Conservation (phyloP, 2,888 invertebrate genomes). For the Empis stercorea region DNA sequence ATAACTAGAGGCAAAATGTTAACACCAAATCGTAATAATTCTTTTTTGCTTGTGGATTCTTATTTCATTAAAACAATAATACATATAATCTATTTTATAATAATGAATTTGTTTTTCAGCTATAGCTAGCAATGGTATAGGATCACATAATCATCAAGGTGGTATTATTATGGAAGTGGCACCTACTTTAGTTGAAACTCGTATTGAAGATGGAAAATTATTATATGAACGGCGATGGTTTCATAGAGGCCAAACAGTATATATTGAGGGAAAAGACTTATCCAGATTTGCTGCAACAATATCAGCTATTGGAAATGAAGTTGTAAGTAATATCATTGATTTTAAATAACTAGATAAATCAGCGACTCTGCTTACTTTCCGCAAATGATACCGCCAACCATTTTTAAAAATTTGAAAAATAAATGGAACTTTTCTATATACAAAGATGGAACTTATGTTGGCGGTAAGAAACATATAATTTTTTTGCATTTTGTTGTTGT, state of each 20-base stretch:
- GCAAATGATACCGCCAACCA: too few species aligned
- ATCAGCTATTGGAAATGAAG: slow-evolving; percentile 80
- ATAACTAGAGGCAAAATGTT: slow-evolving; percentile 51
- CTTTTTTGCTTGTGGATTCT: too few species aligned
- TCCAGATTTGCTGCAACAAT: slow-evolving; percentile 79
- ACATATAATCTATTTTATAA: neutral
- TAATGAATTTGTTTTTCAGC: slow-evolving; percentile 20
- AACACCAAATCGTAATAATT: slow-evolving; percentile 39
- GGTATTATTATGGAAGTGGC: slow-evolving; percentile 14
- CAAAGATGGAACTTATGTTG: too few species aligned
- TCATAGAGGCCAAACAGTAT: slow-evolving; percentile 86
- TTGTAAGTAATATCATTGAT: slow-evolving; percentile 44
- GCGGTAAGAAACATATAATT: too few species aligned
- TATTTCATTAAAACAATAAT: neutral
- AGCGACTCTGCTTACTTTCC: too few species aligned
- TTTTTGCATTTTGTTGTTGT: too few species aligned
- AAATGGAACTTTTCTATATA: too few species aligned
- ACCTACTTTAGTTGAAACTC: slow-evolving; percentile 55
- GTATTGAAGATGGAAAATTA: slow-evolving; percentile 89
- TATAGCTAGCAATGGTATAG: slow-evolving; percentile 37
- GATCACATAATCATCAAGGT: slow-evolving; percentile 8
- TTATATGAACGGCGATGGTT: slow-evolving; percentile 91
- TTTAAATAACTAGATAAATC: too few species aligned
- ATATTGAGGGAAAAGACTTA: slow-evolving; percentile 77
- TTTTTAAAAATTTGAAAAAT: too few species aligned